Percentiles rank a stretch among this genome's conserved stretches.
Evolutionary conservation across 2,113 vertebrate species (phyloP).

Genomic region (Scytalopus superciliaris): DNA sequence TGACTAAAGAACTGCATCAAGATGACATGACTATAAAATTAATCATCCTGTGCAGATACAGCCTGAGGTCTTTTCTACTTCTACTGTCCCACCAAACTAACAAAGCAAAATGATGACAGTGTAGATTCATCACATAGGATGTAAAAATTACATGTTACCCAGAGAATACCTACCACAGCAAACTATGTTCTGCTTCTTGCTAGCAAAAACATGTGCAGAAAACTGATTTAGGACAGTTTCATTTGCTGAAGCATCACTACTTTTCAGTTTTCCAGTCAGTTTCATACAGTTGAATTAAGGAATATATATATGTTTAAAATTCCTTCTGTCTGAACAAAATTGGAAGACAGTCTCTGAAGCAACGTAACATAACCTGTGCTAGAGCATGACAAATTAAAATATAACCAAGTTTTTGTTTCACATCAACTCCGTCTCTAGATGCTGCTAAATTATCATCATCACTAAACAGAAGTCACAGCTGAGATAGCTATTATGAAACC

Average conservation of each 20-base stretch:
- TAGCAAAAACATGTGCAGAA: neutral
- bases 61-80: neutral
- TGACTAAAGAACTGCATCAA: neutral
- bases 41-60: neutral
- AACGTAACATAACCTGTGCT: neutral
- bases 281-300: neutral
- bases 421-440: neutral
- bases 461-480: neutral
- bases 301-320: neutral
- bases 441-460: neutral
- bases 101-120: neutral
- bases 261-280: neutral
- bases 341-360: neutral
- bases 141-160: neutral
- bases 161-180: neutral
- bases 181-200: neutral
- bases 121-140: neutral
- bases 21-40: neutral
- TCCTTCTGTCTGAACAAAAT: neutral
- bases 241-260: neutral
- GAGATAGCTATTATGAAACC: neutral
- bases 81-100: neutral
- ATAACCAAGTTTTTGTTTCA: neutral
- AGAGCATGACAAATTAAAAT: neutral
- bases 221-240: neutral